These are phyloP conservation scores for Cheirogaleus medius DNA, from an alignment of 2,113 vertebrate species.

Conservation along the genomic window DNA sequence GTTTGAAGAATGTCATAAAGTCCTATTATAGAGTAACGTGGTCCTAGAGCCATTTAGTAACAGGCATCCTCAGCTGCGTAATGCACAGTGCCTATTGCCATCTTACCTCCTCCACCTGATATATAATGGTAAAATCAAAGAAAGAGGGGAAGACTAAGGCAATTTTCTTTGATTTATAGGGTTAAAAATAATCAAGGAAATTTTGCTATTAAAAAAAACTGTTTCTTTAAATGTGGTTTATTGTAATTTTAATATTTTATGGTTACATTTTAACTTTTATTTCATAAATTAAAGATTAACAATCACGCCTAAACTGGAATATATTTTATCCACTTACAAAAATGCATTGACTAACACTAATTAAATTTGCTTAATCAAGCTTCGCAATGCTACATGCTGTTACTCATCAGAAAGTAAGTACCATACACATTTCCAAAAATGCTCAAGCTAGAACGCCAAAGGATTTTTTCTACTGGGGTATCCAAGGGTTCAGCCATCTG, in stretches of 20 bases:
- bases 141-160: not conserved
- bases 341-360: slow-evolving; percentile 82
- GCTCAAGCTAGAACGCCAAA: slow-evolving; percentile 70
- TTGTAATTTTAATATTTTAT: slow-evolving; percentile 81
- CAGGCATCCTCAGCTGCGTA: not conserved
- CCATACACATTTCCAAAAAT: slow-evolving; percentile 63
- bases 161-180: not conserved
- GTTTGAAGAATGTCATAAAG: slow-evolving; percentile 2
- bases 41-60: not conserved
- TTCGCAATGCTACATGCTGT: slow-evolving; percentile 82
- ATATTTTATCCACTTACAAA: slow-evolving; percentile 81
- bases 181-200: slow-evolving; percentile 19
- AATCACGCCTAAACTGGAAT: slow-evolving; percentile 71
- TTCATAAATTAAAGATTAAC: slow-evolving; percentile 84
- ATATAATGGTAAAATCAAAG: not conserved
- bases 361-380: slow-evolving; percentile 88
- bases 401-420: slow-evolving; percentile 84
- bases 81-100: not conserved
- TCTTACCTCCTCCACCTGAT: not conserved
- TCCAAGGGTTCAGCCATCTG: slow-evolving; percentile 80
- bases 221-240: slow-evolving; percentile 66
- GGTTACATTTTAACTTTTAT: slow-evolving; percentile 79
- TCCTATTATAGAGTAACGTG: not conserved
- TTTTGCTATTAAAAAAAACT: not conserved
- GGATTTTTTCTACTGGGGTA: slow-evolving; percentile 60